Base-by-base conservation (phyloP, 2,888 invertebrate species). In the Pomacea canaliculata region DNA sequence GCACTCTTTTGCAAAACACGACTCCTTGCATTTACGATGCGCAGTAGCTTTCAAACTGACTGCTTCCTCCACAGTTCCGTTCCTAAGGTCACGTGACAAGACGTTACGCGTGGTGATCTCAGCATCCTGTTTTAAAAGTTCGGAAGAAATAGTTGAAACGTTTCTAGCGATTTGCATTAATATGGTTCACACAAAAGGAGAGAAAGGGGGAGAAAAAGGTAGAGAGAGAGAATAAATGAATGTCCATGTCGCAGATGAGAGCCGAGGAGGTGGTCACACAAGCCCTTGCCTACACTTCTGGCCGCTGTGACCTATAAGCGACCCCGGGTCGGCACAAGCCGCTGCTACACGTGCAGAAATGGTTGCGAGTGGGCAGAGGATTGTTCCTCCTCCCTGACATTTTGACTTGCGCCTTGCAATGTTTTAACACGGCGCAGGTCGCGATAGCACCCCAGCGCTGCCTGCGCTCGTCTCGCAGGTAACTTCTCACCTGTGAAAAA, bases 341-440 rank as follows among this genome's bases (percentile, higher is more conserved):
- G 46, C n/a, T 71, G 71, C 60, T 62, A 71, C 62, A 60, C n/a
- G 46, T 16, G 62, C 19, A 23, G n/a, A 65, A 67, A 16, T 59
- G n/a, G 67, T 73, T 68, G 73, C 56, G 56, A 23, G 46, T 59
- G 67, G 67, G 67, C 46, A 49, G n/a, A 68, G 67, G 60, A 10
- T 59, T 68, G 12, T 66, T 67, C 46, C 23, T 27, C 16, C 16
- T 16, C 13, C n/a, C 49, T 73, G 73, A 68, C 73, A 73, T 73
- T 67, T 73, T 73, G 73, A 73, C 67, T 37, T 66, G 73, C 67
- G 68, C 60, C 68, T 56, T 23, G 60, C 60, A 56, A 10, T 73
- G 56, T 67, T 67, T 59, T 65, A 19, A 56, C 19, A 23, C 19
- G 10, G 63, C n/a, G 27, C 19, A 19, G n/a, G 27, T 23, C 63